Evolutionary conservation across 1,140 invertebrate species (phyloP).

Genomic region (Orius insidiosus): DNA sequence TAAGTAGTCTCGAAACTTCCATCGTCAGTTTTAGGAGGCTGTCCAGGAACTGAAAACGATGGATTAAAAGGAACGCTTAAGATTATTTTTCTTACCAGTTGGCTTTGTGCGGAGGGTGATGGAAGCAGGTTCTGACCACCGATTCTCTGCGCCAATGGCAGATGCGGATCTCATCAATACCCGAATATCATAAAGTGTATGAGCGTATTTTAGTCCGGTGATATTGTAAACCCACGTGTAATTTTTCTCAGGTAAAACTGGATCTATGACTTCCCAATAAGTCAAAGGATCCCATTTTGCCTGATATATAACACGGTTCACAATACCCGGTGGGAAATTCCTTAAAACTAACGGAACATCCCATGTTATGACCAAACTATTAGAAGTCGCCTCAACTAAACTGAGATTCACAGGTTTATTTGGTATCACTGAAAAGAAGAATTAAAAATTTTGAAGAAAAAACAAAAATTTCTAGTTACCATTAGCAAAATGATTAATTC

Average conservation of each 20-base stretch:
- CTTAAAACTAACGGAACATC: conserved; percentile 34
- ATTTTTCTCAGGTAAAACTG: conserved; percentile 22
- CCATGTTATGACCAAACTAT: conserved; percentile 41
- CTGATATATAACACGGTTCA: conserved; percentile 42
- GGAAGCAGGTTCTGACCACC: conserved; percentile 46
- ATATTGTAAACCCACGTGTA: conserved; percentile 29
- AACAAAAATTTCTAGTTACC: conserved; percentile 24
- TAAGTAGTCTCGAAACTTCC: conserved; percentile 43
- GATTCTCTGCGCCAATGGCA: conserved; percentile 33
- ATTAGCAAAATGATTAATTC: conserved; percentile 40
- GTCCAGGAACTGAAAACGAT: conserved; percentile 28
- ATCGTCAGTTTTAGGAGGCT: conserved; percentile 38
- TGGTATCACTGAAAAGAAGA: conserved; percentile 34
- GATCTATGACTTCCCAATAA: conserved; percentile 31
- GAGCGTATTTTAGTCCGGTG: conserved; percentile 39
- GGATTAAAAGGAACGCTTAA: conserved; percentile 4
- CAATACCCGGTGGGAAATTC: conserved; percentile 36
- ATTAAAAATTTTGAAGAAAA: conserved; percentile 5
- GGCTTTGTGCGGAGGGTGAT: conserved; percentile 37
- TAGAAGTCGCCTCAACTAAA: conserved; percentile 32
- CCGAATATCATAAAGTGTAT: conserved; percentile 46
- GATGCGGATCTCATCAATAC: conserved; percentile 38
- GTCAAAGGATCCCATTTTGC: conserved; percentile 34
- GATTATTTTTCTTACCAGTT: conserved; percentile 27
- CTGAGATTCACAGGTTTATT: conserved; percentile 35